Evolutionary conservation across 2,888 invertebrate genomes (phyloP).

Genomic region (Diogma glabrata): DNA sequence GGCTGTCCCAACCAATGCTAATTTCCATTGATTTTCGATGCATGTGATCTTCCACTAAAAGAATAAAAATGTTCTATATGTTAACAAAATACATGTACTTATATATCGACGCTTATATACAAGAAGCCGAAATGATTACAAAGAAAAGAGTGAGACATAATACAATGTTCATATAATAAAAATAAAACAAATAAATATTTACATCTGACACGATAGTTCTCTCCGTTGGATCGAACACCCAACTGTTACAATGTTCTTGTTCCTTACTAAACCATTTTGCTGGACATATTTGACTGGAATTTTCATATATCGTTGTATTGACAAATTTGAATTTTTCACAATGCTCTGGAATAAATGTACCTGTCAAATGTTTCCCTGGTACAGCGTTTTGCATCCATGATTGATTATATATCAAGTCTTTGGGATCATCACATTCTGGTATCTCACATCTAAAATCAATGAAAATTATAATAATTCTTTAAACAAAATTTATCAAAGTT

Average conservation of each 20-base stretch:
- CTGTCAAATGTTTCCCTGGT: constrained; percentile 32
- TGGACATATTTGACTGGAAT: constrained; percentile 24
- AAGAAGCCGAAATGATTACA: too few relatives aligned
- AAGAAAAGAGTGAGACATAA: too few relatives aligned
- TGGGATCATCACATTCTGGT: constrained; percentile 41
- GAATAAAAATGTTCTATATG: too few relatives aligned
- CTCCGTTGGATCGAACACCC: constrained; percentile 41
- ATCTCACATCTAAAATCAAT: constrained; percentile 43
- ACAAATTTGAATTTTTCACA: constrained; percentile 23
- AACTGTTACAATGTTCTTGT: constrained; percentile 37
- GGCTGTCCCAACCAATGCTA: constrained; percentile 47
- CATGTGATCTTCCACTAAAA: constrained; percentile 48
- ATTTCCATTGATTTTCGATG: constrained; percentile 46
- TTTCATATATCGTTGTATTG: neutral
- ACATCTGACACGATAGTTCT: constrained; percentile 47
- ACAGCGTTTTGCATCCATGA: constrained; percentile 41
- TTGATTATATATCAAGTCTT: constrained; percentile 28
- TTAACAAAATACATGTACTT: too few relatives aligned
- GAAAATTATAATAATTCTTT: constrained; percentile 6
- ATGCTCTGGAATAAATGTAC: constrained; percentile 28
- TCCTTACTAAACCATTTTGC: constrained; percentile 31
- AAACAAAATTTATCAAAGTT: neutral
- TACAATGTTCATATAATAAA: too few relatives aligned
- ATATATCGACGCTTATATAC: too few relatives aligned
- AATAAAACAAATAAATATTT: too few relatives aligned